These are phyloP conservation scores for Heterodera schachtii DNA, from an alignment of 1,140 invertebrate species.

Conservation along the genomic window DNA sequence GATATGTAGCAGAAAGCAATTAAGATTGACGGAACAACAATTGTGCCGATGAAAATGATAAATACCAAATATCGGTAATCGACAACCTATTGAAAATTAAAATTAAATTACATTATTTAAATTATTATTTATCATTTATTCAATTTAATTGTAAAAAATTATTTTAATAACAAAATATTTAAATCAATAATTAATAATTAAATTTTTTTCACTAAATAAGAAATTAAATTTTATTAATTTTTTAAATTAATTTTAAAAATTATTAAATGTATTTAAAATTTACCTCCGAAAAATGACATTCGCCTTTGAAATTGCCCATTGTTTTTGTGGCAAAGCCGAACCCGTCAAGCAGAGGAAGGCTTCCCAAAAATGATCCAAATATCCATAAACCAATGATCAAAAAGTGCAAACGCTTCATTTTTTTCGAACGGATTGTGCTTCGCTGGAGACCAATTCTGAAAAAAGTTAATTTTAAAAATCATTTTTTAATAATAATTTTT, in stretches of 20 bases:
- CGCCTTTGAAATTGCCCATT: constrained; percentile 35
- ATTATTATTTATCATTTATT: neutral
- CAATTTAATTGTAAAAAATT: too few relatives aligned
- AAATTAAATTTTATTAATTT: neutral
- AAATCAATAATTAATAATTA: too few relatives aligned
- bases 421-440: constrained; percentile 30
- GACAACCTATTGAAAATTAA: constrained; percentile 39
- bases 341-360: constrained; percentile 50
- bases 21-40: constrained; percentile 48
- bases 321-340: constrained; percentile 49
- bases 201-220: too few relatives aligned
- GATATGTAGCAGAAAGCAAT: constrained; percentile 47
- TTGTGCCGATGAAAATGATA: constrained; percentile 53
- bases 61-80: constrained; percentile 55
- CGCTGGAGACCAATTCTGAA: constrained; percentile 6
- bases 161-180: too few relatives aligned
- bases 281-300: constrained; percentile 54
- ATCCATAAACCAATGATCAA: constrained; percentile 49
- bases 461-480: neutral
- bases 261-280: constrained; percentile 8
- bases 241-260: neutral
- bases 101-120: neutral
- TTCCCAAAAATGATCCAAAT: constrained; percentile 39
- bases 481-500: neutral
- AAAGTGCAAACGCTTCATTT: constrained; percentile 36